These are phyloP conservation scores for Porites cylindrica DNA, from an alignment of 92 coral and sea anemone genomes.

Conservation along the genomic window DNA sequence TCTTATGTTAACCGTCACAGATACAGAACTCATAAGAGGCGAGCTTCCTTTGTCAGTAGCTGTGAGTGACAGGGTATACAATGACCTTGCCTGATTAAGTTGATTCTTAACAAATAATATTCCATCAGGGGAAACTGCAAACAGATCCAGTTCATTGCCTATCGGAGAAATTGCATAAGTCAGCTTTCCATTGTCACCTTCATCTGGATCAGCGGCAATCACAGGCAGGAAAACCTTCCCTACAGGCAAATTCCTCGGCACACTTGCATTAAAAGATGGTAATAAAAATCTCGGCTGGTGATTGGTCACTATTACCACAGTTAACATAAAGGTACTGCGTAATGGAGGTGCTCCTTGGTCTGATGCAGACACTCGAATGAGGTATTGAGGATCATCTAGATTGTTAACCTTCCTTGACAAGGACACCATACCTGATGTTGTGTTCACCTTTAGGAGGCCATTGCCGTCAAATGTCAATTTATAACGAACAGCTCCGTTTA, in stretches of 20 bases:
- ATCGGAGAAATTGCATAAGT: conserved; percentile 56
- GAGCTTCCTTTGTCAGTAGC: conserved; percentile 88
- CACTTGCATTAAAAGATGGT: conserved; percentile 63
- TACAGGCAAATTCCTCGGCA: conserved; percentile 80
- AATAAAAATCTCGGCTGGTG: conserved; percentile 79
- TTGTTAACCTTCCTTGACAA: conserved; percentile 68
- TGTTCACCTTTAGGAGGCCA: conserved; percentile 74
- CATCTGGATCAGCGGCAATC: conserved; percentile 82
- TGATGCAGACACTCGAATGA: conserved; percentile 82
- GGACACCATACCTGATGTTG: conserved; percentile 83
- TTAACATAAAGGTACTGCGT: conserved; percentile 71
- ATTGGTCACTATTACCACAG: conserved; percentile 72
- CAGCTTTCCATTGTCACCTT: conserved; percentile 77
- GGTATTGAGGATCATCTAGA: conserved; percentile 57
- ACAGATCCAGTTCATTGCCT: conserved; percentile 84
- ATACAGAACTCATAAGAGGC: conserved; percentile 70
- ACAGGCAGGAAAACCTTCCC: conserved; percentile 75
- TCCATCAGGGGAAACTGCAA: conserved; percentile 93
- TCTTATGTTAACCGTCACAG: conserved; percentile 72
- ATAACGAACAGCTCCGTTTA: conserved; percentile 84
- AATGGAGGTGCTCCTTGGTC: conserved; percentile 94
- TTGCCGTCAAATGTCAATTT: conserved; percentile 75
- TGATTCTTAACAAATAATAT: conserved; percentile 78
- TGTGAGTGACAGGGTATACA: conserved; percentile 67
- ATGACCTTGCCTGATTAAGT: conserved; percentile 71